Percentiles rank a stretch among this genome's conserved stretches.
Evolutionary conservation across 1,140 invertebrate species (phyloP).

Genomic region (Euglossa dilemma): DNA sequence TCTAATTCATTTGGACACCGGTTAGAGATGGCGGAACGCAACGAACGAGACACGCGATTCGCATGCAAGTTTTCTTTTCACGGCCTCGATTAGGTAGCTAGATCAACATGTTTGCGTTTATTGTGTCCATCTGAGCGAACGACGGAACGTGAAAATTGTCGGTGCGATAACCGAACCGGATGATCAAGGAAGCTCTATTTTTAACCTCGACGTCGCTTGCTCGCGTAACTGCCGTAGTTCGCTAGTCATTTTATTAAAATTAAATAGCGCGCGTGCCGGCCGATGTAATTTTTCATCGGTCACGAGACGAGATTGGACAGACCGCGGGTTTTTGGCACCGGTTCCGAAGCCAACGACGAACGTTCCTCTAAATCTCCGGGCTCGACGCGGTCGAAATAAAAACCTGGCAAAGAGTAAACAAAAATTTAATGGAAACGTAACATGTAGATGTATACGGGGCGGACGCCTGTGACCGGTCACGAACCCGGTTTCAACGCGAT

Average conservation of each 20-base stretch:
- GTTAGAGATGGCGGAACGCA: neutral
- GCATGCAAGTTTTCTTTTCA: neutral
- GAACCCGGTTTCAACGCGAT: neutral
- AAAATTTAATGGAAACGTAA: conserved; percentile 20
- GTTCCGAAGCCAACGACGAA: neutral
- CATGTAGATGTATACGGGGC: neutral
- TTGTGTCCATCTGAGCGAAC: neutral
- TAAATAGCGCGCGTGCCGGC: neutral
- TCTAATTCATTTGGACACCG: neutral
- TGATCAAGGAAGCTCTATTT: neutral
- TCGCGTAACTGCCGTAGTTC: no score
- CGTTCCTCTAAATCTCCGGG: conserved; percentile 18
- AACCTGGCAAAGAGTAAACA: neutral
- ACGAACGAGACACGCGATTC: no score
- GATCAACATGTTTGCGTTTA: neutral
- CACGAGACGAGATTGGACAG: neutral
- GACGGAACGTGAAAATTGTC: neutral
- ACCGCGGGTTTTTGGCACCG: conserved; percentile 13
- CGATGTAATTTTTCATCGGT: conserved; percentile 18
- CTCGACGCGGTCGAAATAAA: neutral
- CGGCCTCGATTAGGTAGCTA: neutral
- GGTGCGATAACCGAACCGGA: neutral
- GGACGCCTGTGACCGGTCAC: neutral
- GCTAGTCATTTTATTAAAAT: conserved; percentile 9
- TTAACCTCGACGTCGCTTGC: neutral